Evolutionary conservation across 2,888 invertebrate species (phyloP).

Genomic region (Diplolepis rosae): DNA sequence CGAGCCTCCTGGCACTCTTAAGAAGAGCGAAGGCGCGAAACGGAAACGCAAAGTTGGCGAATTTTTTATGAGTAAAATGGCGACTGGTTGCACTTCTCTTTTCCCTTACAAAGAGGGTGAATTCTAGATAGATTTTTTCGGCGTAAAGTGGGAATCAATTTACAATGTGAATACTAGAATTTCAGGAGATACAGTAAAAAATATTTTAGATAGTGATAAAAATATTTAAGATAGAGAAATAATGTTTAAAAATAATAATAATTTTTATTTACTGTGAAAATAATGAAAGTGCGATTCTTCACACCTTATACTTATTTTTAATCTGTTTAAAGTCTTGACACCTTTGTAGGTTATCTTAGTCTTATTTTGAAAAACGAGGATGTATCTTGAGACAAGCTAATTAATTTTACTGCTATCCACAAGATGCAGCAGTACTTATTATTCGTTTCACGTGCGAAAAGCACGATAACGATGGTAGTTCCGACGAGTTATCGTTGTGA

Average conservation of each 20-base stretch:
- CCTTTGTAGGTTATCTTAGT: slow-evolving; percentile 8
- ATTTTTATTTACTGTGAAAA: neutral
- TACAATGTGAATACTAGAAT: neutral
- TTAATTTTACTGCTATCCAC: slow-evolving; percentile 50
- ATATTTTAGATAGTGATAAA: neutral
- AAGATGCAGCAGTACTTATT: slow-evolving; percentile 53
- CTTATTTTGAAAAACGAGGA: slow-evolving; percentile 35
- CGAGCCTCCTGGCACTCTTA: slow-evolving; percentile 60
- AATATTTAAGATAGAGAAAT: neutral
- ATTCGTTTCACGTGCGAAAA: slow-evolving; percentile 65
- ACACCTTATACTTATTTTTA: slow-evolving; percentile 11
- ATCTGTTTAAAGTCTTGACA: slow-evolving; percentile 21
- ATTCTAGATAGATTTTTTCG: neutral
- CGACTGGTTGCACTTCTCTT: slow-evolving; percentile 40
- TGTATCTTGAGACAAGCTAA: slow-evolving; percentile 47
- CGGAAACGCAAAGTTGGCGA: slow-evolving; percentile 72
- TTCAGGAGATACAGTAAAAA: neutral
- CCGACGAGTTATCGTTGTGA: slow-evolving; percentile 49
- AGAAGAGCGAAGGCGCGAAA: slow-evolving; percentile 67
- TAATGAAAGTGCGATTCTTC: neutral
- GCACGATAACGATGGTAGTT: slow-evolving; percentile 59
- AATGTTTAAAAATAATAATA: neutral
- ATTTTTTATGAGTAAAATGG: slow-evolving; percentile 69
- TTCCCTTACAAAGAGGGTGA: slow-evolving; percentile 8
- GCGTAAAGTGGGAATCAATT: neutral